Percentiles rank a stretch among this genome's conserved stretches.
Conservation (phyloP, 2,113 vertebrate species). For the Rhynchomys soricoides region DNA sequence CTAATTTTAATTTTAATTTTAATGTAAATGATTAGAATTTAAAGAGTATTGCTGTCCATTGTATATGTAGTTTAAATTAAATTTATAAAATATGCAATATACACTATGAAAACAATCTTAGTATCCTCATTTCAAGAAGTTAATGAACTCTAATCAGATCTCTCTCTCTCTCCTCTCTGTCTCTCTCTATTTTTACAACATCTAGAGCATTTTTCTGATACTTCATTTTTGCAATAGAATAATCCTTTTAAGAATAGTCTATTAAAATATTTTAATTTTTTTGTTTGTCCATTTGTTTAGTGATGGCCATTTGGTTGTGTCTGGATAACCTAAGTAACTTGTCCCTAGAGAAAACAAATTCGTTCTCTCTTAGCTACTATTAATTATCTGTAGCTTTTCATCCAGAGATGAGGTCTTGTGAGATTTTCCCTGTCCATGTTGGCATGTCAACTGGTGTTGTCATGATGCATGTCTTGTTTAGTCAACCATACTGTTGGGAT, state of each 20-base stretch:
- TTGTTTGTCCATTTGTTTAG: neutral
- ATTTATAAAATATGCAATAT: slow-evolving; percentile 74
- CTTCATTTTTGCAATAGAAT: neutral
- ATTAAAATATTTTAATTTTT: slow-evolving; percentile 11
- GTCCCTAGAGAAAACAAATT: neutral
- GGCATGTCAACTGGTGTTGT: neutral
- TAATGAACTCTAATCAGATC: neutral
- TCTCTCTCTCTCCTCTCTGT: too few species aligned
- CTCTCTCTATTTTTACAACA: neutral
- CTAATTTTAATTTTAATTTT: slow-evolving; percentile 80
- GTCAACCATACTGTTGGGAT: neutral
- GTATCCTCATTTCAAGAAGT: neutral
- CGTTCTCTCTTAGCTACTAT: neutral
- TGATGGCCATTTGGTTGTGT: neutral
- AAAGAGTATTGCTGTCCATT: slow-evolving; percentile 75
- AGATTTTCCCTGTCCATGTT: neutral
- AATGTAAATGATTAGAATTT: slow-evolving; percentile 83
- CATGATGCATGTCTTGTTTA: neutral
- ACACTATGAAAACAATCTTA: slow-evolving; percentile 54
- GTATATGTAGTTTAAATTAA: slow-evolving; percentile 70
- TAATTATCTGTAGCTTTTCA: neutral
- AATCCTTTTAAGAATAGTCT: neutral
- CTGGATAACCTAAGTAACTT: neutral
- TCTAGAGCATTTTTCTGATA: neutral
- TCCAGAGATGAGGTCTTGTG: neutral